These are phyloP conservation scores for Antrozous pallidus DNA, from an alignment of 2,797 vertebrate genomes.

Conservation along the genomic window DNA sequence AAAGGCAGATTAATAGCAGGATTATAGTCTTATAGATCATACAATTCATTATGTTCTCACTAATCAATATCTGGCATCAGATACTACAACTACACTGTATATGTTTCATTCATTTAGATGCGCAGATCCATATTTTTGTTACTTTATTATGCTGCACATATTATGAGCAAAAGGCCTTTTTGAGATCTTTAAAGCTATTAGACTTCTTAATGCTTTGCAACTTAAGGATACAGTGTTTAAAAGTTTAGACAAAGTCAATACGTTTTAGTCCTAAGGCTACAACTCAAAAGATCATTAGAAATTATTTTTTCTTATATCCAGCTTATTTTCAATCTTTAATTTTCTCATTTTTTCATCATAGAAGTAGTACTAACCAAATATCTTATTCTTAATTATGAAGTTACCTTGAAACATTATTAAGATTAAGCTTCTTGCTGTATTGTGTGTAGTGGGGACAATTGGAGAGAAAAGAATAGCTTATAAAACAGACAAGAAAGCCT, in stretches of 20 bases:
- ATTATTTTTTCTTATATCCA: constrained; percentile 49
- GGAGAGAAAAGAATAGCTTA: constrained; percentile 63
- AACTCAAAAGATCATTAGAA: constrained; percentile 55
- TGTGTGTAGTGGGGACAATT: constrained; percentile 56
- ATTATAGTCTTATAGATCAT: constrained; percentile 85
- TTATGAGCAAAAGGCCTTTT: constrained; percentile 70
- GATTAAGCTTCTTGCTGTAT: constrained; percentile 57
- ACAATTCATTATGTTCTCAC: constrained; percentile 84
- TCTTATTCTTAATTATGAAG: constrained; percentile 36
- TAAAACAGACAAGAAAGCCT: constrained; percentile 36
- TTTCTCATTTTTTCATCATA: constrained; percentile 56
- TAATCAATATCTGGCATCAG: constrained; percentile 84
- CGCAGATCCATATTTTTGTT: constrained; percentile 82
- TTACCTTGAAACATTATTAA: constrained; percentile 33
- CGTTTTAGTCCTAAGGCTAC: constrained; percentile 25
- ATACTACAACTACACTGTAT: constrained; percentile 80
- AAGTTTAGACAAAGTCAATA: constrained; percentile 60
- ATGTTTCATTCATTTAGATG: constrained; percentile 80
- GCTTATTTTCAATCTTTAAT: constrained; percentile 62
- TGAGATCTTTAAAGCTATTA: constrained; percentile 57
- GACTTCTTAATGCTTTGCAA: constrained; percentile 54
- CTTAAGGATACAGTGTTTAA: constrained; percentile 58
- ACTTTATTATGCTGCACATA: constrained; percentile 69
- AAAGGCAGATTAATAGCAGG: constrained; percentile 84
- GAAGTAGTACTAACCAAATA: neutral